Percentiles rank a stretch among this genome's conserved stretches.
Conservation (phyloP, 2,113 vertebrate species). For the Tringa solitaria region DNA sequence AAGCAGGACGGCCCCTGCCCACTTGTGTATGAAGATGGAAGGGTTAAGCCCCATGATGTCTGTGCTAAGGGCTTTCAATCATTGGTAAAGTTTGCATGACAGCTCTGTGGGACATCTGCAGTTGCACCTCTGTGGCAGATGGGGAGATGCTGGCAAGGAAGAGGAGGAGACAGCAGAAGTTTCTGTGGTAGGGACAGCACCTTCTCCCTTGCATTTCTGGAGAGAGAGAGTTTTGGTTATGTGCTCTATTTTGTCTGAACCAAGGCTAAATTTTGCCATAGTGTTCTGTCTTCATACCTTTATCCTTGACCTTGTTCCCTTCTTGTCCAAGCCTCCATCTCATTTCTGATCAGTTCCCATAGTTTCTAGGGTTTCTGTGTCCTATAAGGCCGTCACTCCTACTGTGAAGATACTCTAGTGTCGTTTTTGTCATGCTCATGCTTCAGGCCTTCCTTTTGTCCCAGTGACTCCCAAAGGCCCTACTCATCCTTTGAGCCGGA, state of each 20-base stretch:
- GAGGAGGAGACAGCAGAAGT: not conserved
- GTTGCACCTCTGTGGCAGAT: not conserved
- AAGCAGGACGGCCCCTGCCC: not conserved
- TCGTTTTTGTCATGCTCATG: not conserved
- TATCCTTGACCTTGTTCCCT: not conserved
- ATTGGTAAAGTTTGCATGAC: not conserved
- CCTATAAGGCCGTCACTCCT: not conserved
- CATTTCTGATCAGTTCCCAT: not conserved
- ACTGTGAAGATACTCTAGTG: not conserved
- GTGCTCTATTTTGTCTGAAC: not conserved
- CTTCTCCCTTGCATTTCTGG: not conserved
- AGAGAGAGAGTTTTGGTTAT: not conserved
- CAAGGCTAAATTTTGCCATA: not conserved
- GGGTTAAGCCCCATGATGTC: not conserved
- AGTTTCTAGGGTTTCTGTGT: not conserved
- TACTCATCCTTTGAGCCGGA: not conserved
- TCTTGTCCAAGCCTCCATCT: not conserved
- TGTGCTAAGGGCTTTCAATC: not conserved
- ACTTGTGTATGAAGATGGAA: not conserved
- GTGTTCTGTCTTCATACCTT: not conserved
- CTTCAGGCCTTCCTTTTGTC: not conserved
- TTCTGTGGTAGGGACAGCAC: not conserved
- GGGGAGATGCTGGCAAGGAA: not conserved
- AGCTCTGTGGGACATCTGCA: not conserved
- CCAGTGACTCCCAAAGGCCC: not conserved